Percentiles rank a stretch among this genome's conserved stretches.
These are phyloP conservation scores for Heterotis niloticus DNA, from an alignment of 2,113 vertebrate species.

Conservation along the genomic window DNA sequence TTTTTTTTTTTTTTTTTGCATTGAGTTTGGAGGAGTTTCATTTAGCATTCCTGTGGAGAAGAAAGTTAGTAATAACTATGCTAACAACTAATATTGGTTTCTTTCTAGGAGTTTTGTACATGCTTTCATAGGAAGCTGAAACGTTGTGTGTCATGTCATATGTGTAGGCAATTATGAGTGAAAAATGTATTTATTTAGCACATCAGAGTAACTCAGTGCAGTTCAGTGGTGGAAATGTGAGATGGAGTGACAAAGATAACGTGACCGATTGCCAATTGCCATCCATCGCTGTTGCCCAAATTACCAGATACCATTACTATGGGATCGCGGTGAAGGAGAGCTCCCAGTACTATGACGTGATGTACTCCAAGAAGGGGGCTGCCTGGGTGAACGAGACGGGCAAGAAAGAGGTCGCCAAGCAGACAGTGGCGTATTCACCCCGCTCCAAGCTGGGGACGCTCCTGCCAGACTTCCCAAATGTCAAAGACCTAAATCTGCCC, in stretches of 20 bases:
- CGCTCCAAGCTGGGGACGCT: slow-evolving; percentile 97
- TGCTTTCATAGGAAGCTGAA: too few species aligned
- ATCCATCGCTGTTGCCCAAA: not conserved
- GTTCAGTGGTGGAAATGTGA: too few species aligned
- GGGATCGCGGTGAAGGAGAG: slow-evolving; percentile 97
- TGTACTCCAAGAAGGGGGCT: slow-evolving; percentile 99
- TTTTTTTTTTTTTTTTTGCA: too few species aligned
- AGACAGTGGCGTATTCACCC: slow-evolving; percentile 99
- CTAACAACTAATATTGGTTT: not conserved
- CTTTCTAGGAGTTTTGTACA: not conserved
- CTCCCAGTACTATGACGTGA: slow-evolving; percentile 97
- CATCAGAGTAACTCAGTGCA: too few species aligned
- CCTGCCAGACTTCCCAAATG: slow-evolving; percentile 98
- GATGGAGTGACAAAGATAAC: too few species aligned
- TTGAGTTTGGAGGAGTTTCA: too few species aligned
- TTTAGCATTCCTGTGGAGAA: too few species aligned
- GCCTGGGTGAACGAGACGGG: slow-evolving; percentile 98
- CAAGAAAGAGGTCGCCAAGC: slow-evolving; percentile 98
- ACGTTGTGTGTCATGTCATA: too few species aligned
- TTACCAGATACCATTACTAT: slow-evolving; percentile 94
- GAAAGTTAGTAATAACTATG: too few species aligned
- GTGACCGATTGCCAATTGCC: not conserved
- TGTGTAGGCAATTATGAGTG: too few species aligned
- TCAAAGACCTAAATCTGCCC: slow-evolving; percentile 99
- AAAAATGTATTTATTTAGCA: too few species aligned